phyloP scores from a whole-genome alignment of 2,888 invertebrate genomes.

The Panopea generosa region DNA sequence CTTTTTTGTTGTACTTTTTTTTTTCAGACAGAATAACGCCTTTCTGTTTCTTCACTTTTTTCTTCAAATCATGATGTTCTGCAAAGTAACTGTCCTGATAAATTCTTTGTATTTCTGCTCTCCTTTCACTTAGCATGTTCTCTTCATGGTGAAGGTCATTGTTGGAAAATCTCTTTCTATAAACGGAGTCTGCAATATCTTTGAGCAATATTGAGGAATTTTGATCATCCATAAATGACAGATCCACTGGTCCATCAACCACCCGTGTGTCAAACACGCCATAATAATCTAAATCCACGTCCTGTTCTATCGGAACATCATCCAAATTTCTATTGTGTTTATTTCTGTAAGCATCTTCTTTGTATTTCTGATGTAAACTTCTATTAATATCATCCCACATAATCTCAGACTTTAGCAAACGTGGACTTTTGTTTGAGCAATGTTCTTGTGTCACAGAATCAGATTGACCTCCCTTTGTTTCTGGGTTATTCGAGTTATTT shows the following conservation, averaged over 20 bases:
- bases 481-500: constrained; percentile 34
- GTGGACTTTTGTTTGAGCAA: no score
- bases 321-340: not conserved
- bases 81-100: no score
- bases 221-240: constrained; percentile 38
- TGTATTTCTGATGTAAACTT: not conserved
- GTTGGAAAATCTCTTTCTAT: constrained; percentile 5
- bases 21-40: constrained; percentile 6
- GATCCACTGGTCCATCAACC: constrained; percentile 53
- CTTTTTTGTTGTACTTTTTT: constrained; percentile 30
- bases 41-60: constrained; percentile 15
- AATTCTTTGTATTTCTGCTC: not conserved
- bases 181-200: constrained; percentile 54
- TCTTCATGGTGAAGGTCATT: not conserved
- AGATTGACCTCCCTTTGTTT: constrained; percentile 2
- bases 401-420: not conserved
- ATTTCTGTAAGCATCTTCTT: not conserved
- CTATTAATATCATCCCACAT: constrained; percentile 1
- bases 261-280: constrained; percentile 59
- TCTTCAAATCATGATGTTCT: constrained; percentile 1
- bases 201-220: constrained; percentile 60
- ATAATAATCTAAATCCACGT: constrained; percentile 53
- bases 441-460: not conserved
- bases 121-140: not conserved
- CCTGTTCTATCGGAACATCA: not conserved